Conservation (phyloP, 2,888 invertebrate species). For the Cyclophora punctaria region DNA sequence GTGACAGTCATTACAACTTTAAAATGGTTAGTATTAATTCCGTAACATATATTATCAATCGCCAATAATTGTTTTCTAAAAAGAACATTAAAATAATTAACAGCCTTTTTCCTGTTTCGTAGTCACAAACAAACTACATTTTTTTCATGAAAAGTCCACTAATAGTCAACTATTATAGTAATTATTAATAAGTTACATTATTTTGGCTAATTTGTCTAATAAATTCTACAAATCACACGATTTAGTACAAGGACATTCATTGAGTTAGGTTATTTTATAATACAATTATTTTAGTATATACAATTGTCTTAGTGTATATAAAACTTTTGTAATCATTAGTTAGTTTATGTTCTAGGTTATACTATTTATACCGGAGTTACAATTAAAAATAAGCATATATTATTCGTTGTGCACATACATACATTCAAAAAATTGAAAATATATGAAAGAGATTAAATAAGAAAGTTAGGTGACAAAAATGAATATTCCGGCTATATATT, state of each 20-base stretch:
- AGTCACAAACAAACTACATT: background rate
- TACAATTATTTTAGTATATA: constrained; percentile 41
- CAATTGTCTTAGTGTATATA: constrained; percentile 16
- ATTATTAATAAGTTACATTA: too few species aligned
- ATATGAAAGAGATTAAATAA: too few species aligned
- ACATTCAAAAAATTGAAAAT: too few species aligned
- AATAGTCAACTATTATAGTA: too few species aligned
- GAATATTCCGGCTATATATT: too few species aligned
- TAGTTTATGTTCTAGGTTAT: background rate
- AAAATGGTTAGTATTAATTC: too few species aligned
- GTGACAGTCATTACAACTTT: too few species aligned
- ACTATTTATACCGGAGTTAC: background rate
- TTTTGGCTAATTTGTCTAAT: constrained; percentile 41
- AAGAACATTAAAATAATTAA: constrained; percentile 4
- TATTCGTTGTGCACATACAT: background rate
- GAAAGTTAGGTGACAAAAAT: too few species aligned
- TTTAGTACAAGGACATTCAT: constrained; percentile 54
- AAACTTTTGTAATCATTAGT: too few species aligned
- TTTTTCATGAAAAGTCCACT: too few species aligned
- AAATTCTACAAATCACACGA: constrained; percentile 57
- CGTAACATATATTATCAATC: background rate
- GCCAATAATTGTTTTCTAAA: too few species aligned
- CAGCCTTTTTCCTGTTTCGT: constrained; percentile 4
- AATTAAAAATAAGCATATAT: background rate
- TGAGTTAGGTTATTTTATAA: constrained; percentile 30